Evolutionary conservation across 92 coral and sea anemone genomes (phyloP).

Genomic region (Heteractis magnifica): DNA sequence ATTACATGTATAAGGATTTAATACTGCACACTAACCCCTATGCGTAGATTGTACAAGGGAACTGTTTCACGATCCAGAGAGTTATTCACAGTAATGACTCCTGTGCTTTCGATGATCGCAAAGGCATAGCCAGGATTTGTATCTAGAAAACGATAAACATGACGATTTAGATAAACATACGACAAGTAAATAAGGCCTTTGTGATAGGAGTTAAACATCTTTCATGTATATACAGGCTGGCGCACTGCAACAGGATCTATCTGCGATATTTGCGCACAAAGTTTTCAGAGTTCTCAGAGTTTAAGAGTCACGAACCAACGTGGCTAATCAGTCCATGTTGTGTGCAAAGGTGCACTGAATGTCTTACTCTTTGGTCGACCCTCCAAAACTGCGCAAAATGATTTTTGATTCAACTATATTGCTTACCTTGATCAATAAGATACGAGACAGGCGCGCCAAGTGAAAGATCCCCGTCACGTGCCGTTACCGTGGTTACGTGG

Average conservation of each 20-base stretch:
- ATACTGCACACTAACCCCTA: conserved; percentile 67
- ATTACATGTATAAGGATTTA: background rate
- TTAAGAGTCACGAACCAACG: no score
- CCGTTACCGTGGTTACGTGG: conserved; percentile 76
- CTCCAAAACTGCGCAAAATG: no score
- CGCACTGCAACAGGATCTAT: no score
- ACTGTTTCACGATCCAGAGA: conserved; percentile 79
- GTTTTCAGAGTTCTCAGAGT: no score
- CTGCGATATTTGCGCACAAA: no score
- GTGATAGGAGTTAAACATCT: no score
- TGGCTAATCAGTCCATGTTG: no score
- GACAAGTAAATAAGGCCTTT: background rate
- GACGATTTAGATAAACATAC: no score
- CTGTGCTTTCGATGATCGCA: conserved; percentile 53
- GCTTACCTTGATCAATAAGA: conserved; percentile 73
- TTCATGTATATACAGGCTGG: no score
- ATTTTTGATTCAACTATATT: background rate
- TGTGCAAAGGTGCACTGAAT: no score
- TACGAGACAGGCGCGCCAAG: conserved; percentile 83
- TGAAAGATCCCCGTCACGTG: conserved; percentile 81
- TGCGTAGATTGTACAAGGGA: conserved; percentile 66
- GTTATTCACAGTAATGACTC: conserved; percentile 79
- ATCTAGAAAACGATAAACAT: conserved; percentile 26
- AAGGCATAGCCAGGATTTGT: conserved; percentile 73
- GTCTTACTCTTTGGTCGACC: no score